Conservation (phyloP, 2,888 invertebrate species). For the Pasiphila rectangulata region DNA sequence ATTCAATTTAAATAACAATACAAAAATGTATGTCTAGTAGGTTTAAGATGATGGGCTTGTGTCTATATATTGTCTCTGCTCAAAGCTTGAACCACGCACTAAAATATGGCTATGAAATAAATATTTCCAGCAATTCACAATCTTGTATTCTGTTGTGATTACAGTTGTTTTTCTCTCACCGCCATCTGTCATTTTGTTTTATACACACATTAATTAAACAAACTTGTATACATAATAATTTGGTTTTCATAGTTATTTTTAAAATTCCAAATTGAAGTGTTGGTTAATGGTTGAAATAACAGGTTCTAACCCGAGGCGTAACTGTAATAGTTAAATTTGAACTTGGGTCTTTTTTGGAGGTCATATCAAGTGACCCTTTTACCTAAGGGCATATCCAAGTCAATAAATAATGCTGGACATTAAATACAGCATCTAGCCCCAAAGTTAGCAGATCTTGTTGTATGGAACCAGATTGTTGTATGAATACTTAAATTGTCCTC, state of each 20-base stretch:
- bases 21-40: no score
- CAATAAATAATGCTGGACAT: no score
- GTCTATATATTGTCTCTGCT: no score
- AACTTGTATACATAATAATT: constrained; percentile 14
- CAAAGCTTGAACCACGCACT: not conserved
- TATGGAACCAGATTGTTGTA: no score
- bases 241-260: constrained; percentile 9
- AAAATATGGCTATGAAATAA: not conserved
- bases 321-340: not conserved
- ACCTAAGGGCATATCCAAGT: no score
- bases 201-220: constrained; percentile 20
- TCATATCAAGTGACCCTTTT: no score
- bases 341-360: not conserved
- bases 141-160: constrained; percentile 1
- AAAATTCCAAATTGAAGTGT: constrained; percentile 16
- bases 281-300: not conserved
- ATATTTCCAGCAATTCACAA: not conserved
- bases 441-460: no score
- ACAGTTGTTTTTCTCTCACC: constrained; percentile 1
- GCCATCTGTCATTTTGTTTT: constrained; percentile 19
- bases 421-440: no score
- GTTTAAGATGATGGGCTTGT: no score
- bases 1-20: no score
- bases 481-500: no score
- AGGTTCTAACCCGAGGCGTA: not conserved